Evolutionary conservation across 2,797 vertebrate genomes (phyloP).

Genomic region (Diglossa cyanea): DNA sequence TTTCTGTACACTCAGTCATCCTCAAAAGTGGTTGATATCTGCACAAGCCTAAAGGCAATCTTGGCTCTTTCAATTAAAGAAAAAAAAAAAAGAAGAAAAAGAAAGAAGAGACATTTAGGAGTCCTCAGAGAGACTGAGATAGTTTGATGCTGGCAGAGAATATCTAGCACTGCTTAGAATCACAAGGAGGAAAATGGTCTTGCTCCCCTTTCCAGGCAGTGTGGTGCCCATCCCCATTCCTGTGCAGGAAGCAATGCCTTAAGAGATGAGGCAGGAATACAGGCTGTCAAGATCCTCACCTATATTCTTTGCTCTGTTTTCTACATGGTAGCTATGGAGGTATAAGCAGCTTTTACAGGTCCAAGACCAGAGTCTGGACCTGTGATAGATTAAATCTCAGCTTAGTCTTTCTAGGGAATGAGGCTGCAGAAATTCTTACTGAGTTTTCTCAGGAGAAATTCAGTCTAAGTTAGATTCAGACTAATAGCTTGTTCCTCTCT

Average conservation of each 20-base stretch:
- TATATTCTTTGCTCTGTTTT: not conserved
- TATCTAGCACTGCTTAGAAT: not conserved
- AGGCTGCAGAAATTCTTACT: not conserved
- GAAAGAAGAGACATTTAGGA: not conserved
- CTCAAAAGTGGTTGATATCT: not conserved
- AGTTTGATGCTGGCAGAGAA: not conserved
- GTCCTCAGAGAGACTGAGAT: not conserved
- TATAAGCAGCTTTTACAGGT: slow-evolving; percentile 9
- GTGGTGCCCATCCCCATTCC: not conserved
- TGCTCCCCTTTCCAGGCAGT: not conserved
- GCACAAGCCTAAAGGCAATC: not conserved
- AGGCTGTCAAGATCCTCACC: not conserved
- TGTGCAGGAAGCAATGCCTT: not conserved
- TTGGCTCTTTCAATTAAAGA: not conserved
- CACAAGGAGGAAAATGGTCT: not conserved
- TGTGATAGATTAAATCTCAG: slow-evolving; percentile 21
- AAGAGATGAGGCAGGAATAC: not conserved
- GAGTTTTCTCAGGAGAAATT: slow-evolving; percentile 61
- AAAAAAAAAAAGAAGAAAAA: not conserved
- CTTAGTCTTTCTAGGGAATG: slow-evolving; percentile 33
- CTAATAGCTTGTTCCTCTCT: slow-evolving; percentile 65
- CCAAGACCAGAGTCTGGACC: not conserved
- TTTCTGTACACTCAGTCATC: not conserved
- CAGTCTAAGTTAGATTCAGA: slow-evolving; percentile 59
- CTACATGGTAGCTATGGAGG: not conserved